Evolutionary conservation across 2,888 invertebrate genomes (phyloP).

Genomic region (Aporophyla nigra): DNA sequence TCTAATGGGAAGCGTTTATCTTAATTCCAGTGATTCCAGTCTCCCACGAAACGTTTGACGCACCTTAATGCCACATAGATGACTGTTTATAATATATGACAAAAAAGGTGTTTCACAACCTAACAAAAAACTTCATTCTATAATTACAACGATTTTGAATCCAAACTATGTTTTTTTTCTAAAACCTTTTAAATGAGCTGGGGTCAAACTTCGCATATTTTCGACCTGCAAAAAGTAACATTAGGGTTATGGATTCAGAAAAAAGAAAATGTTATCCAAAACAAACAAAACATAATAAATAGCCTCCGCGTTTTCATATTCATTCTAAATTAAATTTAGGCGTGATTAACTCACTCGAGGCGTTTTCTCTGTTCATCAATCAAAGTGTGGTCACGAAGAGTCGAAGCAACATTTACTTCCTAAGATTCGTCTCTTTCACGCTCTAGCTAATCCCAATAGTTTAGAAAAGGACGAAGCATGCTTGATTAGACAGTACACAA

Average conservation of each 20-base stretch:
- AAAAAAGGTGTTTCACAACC: conserved; percentile 70
- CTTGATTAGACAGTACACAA: conserved; percentile 84
- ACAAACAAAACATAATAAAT: conserved; percentile 87
- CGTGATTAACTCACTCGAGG: conserved; percentile 89
- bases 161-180: conserved; percentile 45
- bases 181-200: conserved; percentile 53
- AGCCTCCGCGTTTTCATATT: conserved; percentile 82
- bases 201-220: conserved; percentile 66
- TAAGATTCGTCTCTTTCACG: conserved; percentile 78
- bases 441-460: conserved; percentile 52
- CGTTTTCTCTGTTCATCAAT: conserved; percentile 91
- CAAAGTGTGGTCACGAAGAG: conserved; percentile 82
- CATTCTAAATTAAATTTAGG: conserved; percentile 90
- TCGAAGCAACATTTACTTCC: conserved; percentile 85
- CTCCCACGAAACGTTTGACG: conserved; percentile 88
- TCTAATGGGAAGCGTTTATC: conserved; percentile 89
- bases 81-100: conserved; percentile 71
- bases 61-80: conserved; percentile 76
- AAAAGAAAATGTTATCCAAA: conserved; percentile 81
- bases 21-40: conserved; percentile 87
- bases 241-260: conserved; percentile 67
- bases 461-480: conserved; percentile 73
- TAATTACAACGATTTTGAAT: conserved; percentile 53
- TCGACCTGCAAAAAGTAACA: conserved; percentile 63
- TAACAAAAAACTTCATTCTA: conserved; percentile 47